Evolutionary conservation across 2,888 invertebrate genomes (phyloP), one percentile per base, ranked within the genome.

Genomic region (Teleogryllus oceanicus): DNA sequence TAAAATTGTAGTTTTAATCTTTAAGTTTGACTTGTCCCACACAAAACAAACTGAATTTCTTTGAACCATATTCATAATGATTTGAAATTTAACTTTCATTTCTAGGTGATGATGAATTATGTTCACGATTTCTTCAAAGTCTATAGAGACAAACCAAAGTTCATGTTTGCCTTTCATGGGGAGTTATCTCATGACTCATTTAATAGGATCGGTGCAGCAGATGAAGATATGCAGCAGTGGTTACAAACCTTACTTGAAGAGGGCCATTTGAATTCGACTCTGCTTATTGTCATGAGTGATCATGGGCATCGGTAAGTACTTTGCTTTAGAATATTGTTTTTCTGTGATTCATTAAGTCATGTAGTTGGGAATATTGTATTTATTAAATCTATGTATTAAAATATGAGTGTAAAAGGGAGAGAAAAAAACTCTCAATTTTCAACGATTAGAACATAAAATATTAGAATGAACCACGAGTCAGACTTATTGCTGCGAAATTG

Each of bases 251-350:
- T 96, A 21, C 88, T 91, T 76, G 85, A 88, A 8, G 88, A 88
- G 1, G 92, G 92, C 0, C 87, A 91, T 74, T 87, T 96, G 21
- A 92, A 96, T 82, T 92, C 95, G 83, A 95, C 97, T 0, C 85
- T 98, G 82, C 87, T 98, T 0, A 91, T 98, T 80, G 85, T 98
- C 4, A 96, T 98, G 96, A 94, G 96, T 8, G 98, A 98, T 87
- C 98, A 98, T 86, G 98, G 98, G 0, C 93, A 94, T 82, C 92
- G 95, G 92, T 94, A 84, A 37, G 37, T 37, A 5, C 37, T 5
- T 37, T 37, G 37, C 37, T 37, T 3, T 37, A 37, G 37, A 37
- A 37, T 5, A 5, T 37, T 3, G 3, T 37, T 37, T 5, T 37
- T 37, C 37, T 37, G 37, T 37, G 37, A 37, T 37, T 37, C 37